Evolutionary conservation across 2,113 vertebrate genomes (phyloP), one percentile per base, ranked within the genome.

Genomic region (Salvator merianae): DNA sequence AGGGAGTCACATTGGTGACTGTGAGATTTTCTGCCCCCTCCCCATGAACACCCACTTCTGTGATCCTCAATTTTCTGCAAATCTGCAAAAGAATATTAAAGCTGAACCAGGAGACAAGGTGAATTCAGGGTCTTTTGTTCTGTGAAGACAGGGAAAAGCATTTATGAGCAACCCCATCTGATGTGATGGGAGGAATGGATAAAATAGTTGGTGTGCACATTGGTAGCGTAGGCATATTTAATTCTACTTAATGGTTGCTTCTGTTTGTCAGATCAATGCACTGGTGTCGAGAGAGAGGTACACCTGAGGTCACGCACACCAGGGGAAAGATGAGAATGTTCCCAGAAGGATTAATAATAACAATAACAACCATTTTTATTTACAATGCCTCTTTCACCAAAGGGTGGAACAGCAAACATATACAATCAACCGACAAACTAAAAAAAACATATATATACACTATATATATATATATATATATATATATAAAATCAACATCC

Each of bases 101-200:
- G 28, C 30, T 68, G 2, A 81, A 43, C 80, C 78, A 20, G 69
- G 87, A 88, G 72, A 59, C 14, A 75, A 63, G 74, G 82, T 32
- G 65, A 86, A 79, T 53, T 20, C 12, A 36, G 82, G 74, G 22
- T 78, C 22, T 8, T 13, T 32, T 7, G 28, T 9, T 87, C 12
- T 76, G 12, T 81, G 30, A 13, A 22, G 1, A 24, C 7, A 55
- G 9, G 0, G 1, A 2, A 69, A 10, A 8, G 36, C 32, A 10
- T 12, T 30, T 32, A 62, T 53, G 5, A n/a, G 12, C 63, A 79
- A 66, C 65, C 62, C 7, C 40, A 66, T 16, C 2, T 68, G n/a
- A 38, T 47, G 43, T 47, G 43, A 12, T 1, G 28, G 66, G 26
- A 50, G 69, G 16, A 9, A 18, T 8, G 4, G 1, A 14, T 30